Evolutionary conservation across 2,888 invertebrate species (phyloP), one percentile per base, ranked within the genome.

Genomic region (Caenorhabditis angaria): DNA sequence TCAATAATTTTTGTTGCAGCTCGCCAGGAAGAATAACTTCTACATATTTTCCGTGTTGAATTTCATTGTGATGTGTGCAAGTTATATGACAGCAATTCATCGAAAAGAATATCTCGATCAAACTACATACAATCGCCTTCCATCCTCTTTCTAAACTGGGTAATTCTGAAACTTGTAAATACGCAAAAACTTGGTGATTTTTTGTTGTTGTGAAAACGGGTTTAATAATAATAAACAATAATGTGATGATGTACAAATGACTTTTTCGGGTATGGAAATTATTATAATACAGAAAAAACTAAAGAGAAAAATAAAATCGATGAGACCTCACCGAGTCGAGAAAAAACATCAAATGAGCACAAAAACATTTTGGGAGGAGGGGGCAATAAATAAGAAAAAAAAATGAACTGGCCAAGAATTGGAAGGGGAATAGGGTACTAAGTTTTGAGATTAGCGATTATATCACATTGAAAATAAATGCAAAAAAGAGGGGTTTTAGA

Each of bases 41-140:
- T 70, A 70, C 28, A 3, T 58, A 2, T 77, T 80, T 66, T 35
- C 54, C 2, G 2, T 66, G 1, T 12, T 70, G 6, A 80, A 77
- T 47, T 41, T 61, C 18, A 18, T 77, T 27, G 14, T 74, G 18
- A 48, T 74, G 10, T 53, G 53, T 12, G 54, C 53, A 27, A 76
- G 76, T 50, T 76, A 70, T 29, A 22, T 65, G n/a, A 58, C 62
- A n/a, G 65, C 74, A 0, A 56, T 51, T 22, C 65, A 69, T 20
- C 65, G 78, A 35, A 78, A 78, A 53, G 59, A 32, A 8, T 54
- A 41, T 12, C 54, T 78, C 14, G 76, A 76, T 10, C 41, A 63
- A 41, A 50, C 66, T 14, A 35, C 61, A n/a, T 78, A 78, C 51
- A 72, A 68, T 70, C 51, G 78, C 24, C 58, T 78, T 8, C 57